A percentile compares a stretch with the other conserved stretches of the same genome.
These are phyloP conservation scores for Xerus rutilus DNA, from an alignment of 2,797 vertebrate species.

Conservation along the genomic window DNA sequence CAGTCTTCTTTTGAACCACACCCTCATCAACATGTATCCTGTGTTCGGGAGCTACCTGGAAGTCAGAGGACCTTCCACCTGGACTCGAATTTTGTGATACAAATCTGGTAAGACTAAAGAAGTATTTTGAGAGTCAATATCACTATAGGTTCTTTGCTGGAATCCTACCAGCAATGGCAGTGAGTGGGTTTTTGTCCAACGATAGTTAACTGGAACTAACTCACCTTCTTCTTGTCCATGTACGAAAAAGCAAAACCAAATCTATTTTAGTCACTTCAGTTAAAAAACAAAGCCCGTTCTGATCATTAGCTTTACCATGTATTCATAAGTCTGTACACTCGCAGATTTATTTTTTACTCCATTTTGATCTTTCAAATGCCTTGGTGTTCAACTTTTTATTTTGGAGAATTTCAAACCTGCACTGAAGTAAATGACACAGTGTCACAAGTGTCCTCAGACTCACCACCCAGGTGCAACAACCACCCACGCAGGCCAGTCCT, in stretches of 20 bases:
- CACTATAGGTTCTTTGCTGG: neutral
- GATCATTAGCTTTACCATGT: fast-evolving
- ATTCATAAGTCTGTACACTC: fast-evolving
- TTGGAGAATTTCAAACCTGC: neutral
- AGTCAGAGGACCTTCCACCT: neutral
- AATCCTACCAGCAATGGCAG: neutral
- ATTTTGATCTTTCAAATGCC: neutral
- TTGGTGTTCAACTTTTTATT: neutral
- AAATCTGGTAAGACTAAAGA: neutral
- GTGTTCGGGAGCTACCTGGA: neutral
- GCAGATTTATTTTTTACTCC: neutral
- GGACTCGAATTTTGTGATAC: neutral
- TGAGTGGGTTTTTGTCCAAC: neutral
- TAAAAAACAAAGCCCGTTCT: neutral
- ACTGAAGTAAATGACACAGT: neutral
- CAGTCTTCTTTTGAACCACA: neutral
- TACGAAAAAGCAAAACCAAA: neutral
- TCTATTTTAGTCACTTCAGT: neutral
- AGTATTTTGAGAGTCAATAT: neutral
- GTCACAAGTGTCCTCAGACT: fast-evolving
- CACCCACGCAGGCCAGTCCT: too few relatives aligned
- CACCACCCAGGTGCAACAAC: too few relatives aligned
- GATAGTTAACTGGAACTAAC: neutral
- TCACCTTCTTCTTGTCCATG: neutral
- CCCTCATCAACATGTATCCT: neutral